A percentile compares a stretch with the other conserved stretches of the same genome.
Conservation (phyloP, 2,113 vertebrate genomes). For the Chionomys nivalis region DNA sequence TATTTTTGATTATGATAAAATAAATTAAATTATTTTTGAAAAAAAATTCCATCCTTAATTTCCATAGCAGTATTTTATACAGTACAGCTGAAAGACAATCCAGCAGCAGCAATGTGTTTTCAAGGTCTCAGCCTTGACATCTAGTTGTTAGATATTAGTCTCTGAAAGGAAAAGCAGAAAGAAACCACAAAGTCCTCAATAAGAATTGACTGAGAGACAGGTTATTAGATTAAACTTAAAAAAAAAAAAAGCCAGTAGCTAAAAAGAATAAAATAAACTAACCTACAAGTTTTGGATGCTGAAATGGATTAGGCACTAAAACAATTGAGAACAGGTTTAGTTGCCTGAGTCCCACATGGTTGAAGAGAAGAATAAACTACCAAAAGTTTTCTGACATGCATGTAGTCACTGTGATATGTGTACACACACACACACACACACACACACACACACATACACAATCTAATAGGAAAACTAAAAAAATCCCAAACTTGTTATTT, state of each 20-base stretch:
- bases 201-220: background rate
- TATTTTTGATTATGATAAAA: background rate
- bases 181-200: background rate
- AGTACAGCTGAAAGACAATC: background rate
- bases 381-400: background rate
- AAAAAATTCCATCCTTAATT: background rate
- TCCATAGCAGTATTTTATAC: background rate
- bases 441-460: background rate
- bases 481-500: background rate
- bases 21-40: background rate
- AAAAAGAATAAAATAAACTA: background rate
- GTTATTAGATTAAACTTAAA: background rate
- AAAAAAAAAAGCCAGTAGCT: background rate
- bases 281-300: background rate
- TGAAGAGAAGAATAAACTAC: too few species aligned
- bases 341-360: background rate
- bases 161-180: background rate
- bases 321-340: background rate
- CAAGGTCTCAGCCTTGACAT: background rate
- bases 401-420: background rate
- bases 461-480: background rate
- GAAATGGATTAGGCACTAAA: background rate
- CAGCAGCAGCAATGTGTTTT: background rate
- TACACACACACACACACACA: background rate
- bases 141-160: rapidly evolving